Evolutionary conservation across 2,113 vertebrate genomes (phyloP), one percentile per base, ranked within the genome.

Genomic region (Callocephalon fimbriatum): DNA sequence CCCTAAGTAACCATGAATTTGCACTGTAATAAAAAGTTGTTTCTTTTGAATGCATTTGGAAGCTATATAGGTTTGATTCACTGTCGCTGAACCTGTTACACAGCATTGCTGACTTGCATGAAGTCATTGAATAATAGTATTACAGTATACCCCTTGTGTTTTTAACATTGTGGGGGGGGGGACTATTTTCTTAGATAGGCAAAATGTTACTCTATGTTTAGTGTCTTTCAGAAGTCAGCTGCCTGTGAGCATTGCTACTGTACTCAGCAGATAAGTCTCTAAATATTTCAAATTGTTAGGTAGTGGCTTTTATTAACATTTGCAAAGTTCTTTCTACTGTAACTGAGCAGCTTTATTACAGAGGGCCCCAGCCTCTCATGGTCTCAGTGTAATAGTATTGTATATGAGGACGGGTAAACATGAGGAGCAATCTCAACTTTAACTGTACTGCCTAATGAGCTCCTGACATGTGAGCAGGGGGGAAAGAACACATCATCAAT

Each of bases 281-380:
- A 50, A 93, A 71, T 93, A 80, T 87, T 95, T 94, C 44, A 89
- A 32, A 40, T 83, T 86, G 63, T 88, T 93, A 91, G 68, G 73
- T 80, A 81, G 89, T 29, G 68, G 75, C 65, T 73, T 51, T 75
- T 76, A 42, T 18, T 95, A 84, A 74, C 89, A 74, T 89, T 84
- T 94, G 38, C 76, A 29, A 76, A 63, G 29, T 70, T 83, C 48
- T 48, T 81, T 53, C 31, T 86, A 5, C 38, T 91, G 27, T 80
- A 83, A 66, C 54, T 80, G 63, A 82, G 58, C 51, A 82, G 45
- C 42, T 83, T 83, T 86, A 38, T 75, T 76, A n/a, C 3, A 59
- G 63, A 92, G 44, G 45, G 38, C 75, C 59, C 6, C 72, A 42
- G 88, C 63, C 59, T 76, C 29, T 66, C 7, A 1, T 10, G 48